These are phyloP conservation scores for Calyptomena viridis DNA, from an alignment of 2,113 vertebrate genomes.

Conservation along the genomic window DNA sequence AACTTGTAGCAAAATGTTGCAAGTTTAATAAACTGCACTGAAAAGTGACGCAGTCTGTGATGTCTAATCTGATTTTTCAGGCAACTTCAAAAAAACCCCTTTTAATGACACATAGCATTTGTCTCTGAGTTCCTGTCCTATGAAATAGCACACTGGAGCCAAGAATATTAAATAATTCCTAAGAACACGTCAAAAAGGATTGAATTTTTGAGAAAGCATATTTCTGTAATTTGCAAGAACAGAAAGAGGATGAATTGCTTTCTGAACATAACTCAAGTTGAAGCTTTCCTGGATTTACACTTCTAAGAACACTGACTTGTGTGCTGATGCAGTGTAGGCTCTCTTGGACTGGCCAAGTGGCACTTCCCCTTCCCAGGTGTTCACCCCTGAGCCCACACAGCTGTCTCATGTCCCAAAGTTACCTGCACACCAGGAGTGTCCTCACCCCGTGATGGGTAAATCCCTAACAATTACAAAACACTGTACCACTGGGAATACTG, in stretches of 20 bases:
- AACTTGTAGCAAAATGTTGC: background rate
- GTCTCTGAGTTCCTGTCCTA: background rate
- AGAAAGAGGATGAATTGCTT: background rate
- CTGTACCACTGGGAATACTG: no score
- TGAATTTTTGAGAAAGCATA: background rate
- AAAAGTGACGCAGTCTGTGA: background rate
- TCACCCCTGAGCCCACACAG: background rate
- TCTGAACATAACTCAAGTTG: background rate
- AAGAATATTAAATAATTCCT: conserved; percentile 21
- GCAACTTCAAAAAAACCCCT: background rate
- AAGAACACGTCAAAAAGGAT: background rate
- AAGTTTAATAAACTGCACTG: background rate
- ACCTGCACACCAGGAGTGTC: background rate
- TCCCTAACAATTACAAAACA: background rate
- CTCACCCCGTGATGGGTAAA: background rate
- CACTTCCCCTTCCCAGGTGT: background rate
- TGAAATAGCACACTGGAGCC: background rate
- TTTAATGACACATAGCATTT: background rate
- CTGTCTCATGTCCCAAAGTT: background rate
- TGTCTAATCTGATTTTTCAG: conserved; percentile 2
- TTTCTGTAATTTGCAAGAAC: background rate
- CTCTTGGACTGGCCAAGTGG: background rate
- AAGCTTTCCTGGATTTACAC: background rate
- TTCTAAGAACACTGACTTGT: background rate
- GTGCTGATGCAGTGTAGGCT: background rate